Base-by-base conservation (phyloP, 2,888 invertebrate species). In the Ophonus ardosiacus region DNA sequence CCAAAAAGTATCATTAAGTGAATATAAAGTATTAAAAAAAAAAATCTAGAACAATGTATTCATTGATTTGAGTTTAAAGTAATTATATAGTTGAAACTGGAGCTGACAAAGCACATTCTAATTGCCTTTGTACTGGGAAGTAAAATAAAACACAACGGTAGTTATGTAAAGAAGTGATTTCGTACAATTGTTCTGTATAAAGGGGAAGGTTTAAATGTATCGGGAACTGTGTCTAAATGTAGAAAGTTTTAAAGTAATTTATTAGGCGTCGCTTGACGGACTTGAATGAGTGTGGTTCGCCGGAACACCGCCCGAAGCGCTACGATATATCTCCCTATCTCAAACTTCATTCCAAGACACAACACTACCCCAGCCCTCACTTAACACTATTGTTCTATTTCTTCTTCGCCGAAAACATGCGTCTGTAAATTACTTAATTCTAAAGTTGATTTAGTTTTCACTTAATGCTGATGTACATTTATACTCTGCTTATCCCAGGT, bases 261-360 rank as follows among this genome's bases (percentile, higher is more conserved):
- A 81, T 81, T 81, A 81, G 24, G 81, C 65, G 68, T 21, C 81
- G 43, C 81, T 68, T 81, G 81, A 81, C 81, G 56, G 81, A 81
- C 68, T 81, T 81, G 56, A 81, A 68, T 65, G 65, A 68, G 21
- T 81, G 68, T 68, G 68, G 81, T 63, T 65, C 56, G 68, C 65
- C 68, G 65, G 43, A 65, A 68, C 78, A 78, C 56, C 78, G 78
- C 68, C 43, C 43, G 81, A 43, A 68, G 31, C 68, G 31, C 31
- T 81, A 24, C 71, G 71, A 74, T 74, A 74, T 74, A 74, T 74
- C 71, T 74, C 43, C 21, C 40, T 68, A 59, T 65, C 63, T 65
- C 24, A 51, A 51, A 51, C 43, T 51, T 51, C 43, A 51, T 51
- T 51, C 43, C 43, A 51, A 51, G 43, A 51, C 43, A 51, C 43